Base-by-base conservation (phyloP, 1,140 invertebrate species). In the Macrostomum lignano region DNA sequence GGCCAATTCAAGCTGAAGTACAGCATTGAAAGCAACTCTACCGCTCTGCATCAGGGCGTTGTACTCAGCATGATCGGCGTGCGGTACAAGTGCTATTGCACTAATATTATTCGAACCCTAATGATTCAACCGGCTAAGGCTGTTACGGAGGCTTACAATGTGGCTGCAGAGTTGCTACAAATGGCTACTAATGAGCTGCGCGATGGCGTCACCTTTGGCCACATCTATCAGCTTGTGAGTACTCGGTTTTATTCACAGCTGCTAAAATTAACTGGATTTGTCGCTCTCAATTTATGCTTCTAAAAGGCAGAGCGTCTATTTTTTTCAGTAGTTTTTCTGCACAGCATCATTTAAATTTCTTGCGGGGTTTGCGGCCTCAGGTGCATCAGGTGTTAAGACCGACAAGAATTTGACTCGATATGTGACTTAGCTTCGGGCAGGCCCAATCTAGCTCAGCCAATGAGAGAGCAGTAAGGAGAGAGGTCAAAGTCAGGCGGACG, bases 1-100 rank as follows among this genome's bases (percentile, higher is more conserved):
- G 84, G 82, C 5, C 74, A 81, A 48, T 96, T 93, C 60, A 79
- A 70, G 48, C 63, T 98, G 1, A 98, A 96, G 58, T 96, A 96
- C 51, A 88, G 77, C 51, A 76, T 73, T 25, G 67, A 60, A 20
- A 66, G 63, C 45, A 78, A 93, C 49, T 84, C 94, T 49, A 86
- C 84, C 47, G 66, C 66, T 41, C 54, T 96, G 29, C 78, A 94
- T 52, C 96, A 93, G 62, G 88, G 84, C 25, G 70, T 79, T 0
- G 94, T 98, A 39, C 72, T 88, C 24, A 88, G 82, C 59, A 77
- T 75, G 14, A 57, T 98, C 38, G 91, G 91, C 15, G 72, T 72
- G 10, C 64, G 88, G 32, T 96, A 93, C 55, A 91, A 88, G 52
- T 79, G 73, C 0, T 98, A 98, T 48, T 98, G 91, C 59, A 86